A percentile compares a stretch with the other conserved stretches of the same genome.
Evolutionary conservation across 1,140 invertebrate genomes (phyloP).

Genomic region (Elymnias hypermnestra): DNA sequence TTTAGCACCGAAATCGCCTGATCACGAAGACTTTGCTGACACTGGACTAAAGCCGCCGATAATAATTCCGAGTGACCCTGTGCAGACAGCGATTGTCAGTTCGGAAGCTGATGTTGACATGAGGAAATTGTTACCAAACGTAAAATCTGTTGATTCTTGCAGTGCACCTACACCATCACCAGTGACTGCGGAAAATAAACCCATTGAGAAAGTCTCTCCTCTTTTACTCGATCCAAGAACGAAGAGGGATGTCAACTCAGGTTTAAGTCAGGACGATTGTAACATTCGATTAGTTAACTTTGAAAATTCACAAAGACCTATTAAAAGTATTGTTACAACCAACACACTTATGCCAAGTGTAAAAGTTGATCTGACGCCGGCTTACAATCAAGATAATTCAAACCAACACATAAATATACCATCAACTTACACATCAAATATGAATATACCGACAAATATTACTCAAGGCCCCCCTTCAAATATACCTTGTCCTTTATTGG

Average conservation of each 20-base stretch:
- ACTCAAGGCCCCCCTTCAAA: too few species aligned
- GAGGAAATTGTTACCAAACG: constrained; percentile 37
- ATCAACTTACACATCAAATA: not conserved
- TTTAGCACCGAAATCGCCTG: constrained; percentile 64
- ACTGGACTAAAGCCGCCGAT: constrained; percentile 41
- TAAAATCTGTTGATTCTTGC: constrained; percentile 11
- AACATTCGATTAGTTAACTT: constrained; percentile 16
- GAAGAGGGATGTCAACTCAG: constrained; percentile 32
- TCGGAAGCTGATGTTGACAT: constrained; percentile 56
- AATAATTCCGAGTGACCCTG: constrained; percentile 59
- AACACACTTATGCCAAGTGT: not conserved
- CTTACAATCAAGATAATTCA: not conserved
- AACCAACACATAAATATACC: not conserved
- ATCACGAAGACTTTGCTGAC: constrained; percentile 44
- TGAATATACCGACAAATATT: constrained; percentile 7
- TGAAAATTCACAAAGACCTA: constrained; percentile 17
- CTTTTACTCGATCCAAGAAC: constrained; percentile 34
- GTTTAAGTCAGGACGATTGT: constrained; percentile 17
- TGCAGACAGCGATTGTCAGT: constrained; percentile 29
- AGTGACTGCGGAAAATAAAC: too few species aligned
- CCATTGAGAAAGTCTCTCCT: too few species aligned
- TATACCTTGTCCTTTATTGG: constrained; percentile 8
- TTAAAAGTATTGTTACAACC: not conserved
- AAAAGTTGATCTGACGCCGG: not conserved
- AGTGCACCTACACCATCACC: not conserved